Conservation (phyloP, 2,113 vertebrate species). For the Phrynosoma platyrhinos region DNA sequence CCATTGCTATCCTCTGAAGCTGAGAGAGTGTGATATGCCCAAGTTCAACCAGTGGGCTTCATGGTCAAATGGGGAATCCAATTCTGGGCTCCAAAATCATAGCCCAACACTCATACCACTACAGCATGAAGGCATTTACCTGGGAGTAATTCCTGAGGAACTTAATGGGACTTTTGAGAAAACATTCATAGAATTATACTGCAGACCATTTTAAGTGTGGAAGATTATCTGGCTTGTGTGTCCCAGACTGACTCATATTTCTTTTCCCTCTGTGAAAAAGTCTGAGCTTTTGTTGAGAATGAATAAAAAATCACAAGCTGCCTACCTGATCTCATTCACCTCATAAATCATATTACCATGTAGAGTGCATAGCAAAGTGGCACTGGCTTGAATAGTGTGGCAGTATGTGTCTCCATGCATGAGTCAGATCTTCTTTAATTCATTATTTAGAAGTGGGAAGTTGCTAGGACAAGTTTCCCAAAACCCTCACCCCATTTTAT, state of each 20-base stretch:
- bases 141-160: neutral
- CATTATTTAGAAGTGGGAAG: no score
- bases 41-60: no score
- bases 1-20: no score
- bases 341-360: neutral
- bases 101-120: no score
- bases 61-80: no score
- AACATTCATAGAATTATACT: neutral
- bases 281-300: neutral
- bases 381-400: neutral
- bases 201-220: no score
- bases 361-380: neutral
- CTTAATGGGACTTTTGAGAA: neutral
- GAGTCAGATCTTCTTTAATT: neutral
- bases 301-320: neutral
- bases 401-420: neutral
- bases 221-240: neutral
- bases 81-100: no score
- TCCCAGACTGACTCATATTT: neutral
- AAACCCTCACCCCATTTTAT: neutral
- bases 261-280: neutral
- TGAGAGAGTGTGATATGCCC: no score
- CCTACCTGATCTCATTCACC: neutral
- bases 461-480: neutral
- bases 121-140: neutral